Conservation (phyloP, 37 sponge, comb jelly and placozoan species). For the Amphimedon queenslandica region DNA sequence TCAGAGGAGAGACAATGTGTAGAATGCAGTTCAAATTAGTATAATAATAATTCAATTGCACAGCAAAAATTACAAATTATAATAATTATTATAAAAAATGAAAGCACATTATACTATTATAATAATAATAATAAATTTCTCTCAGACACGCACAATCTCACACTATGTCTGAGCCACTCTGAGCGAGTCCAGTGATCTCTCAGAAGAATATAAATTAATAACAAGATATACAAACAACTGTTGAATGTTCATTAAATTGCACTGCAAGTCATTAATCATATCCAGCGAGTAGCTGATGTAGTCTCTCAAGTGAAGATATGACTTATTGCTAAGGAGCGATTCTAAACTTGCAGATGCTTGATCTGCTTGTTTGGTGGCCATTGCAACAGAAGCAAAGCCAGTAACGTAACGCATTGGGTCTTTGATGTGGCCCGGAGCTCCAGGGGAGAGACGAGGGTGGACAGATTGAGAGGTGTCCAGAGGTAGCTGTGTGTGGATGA, state of each 20-base stretch:
- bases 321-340: conserved; percentile 49
- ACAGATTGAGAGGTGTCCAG: conserved; percentile 38
- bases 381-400: background rate
- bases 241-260: conserved; percentile 29
- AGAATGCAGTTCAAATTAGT: too few relatives aligned
- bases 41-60: too few relatives aligned
- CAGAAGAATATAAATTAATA: conserved; percentile 39
- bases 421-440: conserved; percentile 63
- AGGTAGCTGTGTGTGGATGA: conserved; percentile 67
- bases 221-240: conserved; percentile 41
- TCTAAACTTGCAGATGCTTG: conserved; percentile 42
- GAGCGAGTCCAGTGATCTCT: conserved; percentile 51
- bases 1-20: too few relatives aligned
- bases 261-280: conserved; percentile 33
- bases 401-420: conserved; percentile 17
- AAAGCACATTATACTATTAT: too few relatives aligned
- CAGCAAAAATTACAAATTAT: too few relatives aligned
- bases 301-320: conserved; percentile 44
- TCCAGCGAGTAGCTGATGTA: conserved; percentile 9
- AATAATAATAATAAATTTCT: too few relatives aligned
- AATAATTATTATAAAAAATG: too few relatives aligned
- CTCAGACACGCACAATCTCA: too few relatives aligned
- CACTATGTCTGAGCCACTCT: conserved; percentile 20
- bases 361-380: conserved; percentile 60
- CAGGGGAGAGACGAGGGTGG: conserved; percentile 50